Conservation (phyloP, 2,113 vertebrate species). For the Glaucomys volans region DNA sequence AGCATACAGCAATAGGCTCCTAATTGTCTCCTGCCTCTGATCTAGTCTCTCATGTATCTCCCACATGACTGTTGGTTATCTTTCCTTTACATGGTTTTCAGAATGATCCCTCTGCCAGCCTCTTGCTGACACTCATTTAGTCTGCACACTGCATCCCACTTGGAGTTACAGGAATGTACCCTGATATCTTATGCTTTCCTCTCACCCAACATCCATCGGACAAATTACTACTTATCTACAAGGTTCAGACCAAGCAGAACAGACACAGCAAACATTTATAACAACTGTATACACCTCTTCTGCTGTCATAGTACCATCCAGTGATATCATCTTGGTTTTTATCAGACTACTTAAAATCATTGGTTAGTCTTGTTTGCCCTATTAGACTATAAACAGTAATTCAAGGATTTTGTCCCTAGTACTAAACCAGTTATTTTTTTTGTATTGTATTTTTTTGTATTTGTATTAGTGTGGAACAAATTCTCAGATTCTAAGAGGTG, state of each 20-base stretch:
- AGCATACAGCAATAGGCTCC: neutral
- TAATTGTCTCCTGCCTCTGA: neutral
- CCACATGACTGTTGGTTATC: neutral
- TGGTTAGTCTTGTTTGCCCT: neutral
- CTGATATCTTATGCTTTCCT: neutral
- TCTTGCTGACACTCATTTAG: neutral
- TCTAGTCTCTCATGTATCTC: neutral
- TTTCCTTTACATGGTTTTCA: neutral
- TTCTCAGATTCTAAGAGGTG: neutral
- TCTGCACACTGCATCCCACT: neutral
- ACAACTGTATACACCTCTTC: neutral
- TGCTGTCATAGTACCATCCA: neutral
- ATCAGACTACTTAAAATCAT: neutral
- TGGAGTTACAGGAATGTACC: neutral
- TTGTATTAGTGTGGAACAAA: neutral
- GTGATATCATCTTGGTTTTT: neutral
- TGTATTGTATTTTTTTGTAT: neutral
- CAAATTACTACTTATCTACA: neutral
- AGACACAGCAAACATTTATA: neutral
- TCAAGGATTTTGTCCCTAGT: neutral
- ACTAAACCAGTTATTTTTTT: neutral
- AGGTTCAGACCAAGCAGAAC: conserved; percentile 23
- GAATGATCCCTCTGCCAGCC: neutral
- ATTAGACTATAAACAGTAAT: neutral
- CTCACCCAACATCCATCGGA: neutral